Base-by-base conservation (phyloP, 2,113 vertebrate species). In the Platichthys flesus region DNA sequence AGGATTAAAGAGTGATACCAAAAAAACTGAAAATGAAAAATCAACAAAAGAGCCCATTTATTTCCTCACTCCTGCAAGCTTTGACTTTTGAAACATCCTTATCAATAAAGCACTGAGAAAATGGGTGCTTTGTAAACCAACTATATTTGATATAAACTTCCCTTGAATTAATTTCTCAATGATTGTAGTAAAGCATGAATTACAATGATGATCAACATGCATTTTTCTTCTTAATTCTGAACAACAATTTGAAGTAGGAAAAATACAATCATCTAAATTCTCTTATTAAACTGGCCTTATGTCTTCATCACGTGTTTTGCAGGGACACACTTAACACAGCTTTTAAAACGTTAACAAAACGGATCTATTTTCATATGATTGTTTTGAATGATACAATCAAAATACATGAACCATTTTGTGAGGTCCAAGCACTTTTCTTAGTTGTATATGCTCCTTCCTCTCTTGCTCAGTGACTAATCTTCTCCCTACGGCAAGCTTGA, bases 391-490 rank as follows among this genome's bases (percentile, higher is more conserved):
- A 56, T 68, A 15, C 21, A 15, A 47, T 52, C 9, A 58, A 72
- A 73, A 52, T 3, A 56, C 14, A 42, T 35, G 21, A 23, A 58
- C 16, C 20, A 63, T 23, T 67, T 56, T 45, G 37, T 54, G 52
- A 59, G 59, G 13, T 67, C 51, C 9, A 28, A 20, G 20, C 26
- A 18, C 31, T 15, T 42, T 42, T 67, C 76, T 62, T 31, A 67
- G 31, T 56, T 47, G 31, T 31, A 16, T 49, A 71, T 67, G 60
- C 10, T 42, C 12, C 40, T 12, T 42, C 40, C 40, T 42, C 40
- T 42, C 40, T 42, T 42, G 40, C 61, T 65, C 21, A 71, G 37
- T 24, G 66, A 78, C 31, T 73, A 23, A 45, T 67, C 85, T 67
- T 47, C 14, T 7, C 68, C 24, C 21, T 66, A 28, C 42, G 64